These are phyloP conservation scores for Drosophila anomalata DNA, from an alignment of 2,888 invertebrate species.

Conservation along the genomic window DNA sequence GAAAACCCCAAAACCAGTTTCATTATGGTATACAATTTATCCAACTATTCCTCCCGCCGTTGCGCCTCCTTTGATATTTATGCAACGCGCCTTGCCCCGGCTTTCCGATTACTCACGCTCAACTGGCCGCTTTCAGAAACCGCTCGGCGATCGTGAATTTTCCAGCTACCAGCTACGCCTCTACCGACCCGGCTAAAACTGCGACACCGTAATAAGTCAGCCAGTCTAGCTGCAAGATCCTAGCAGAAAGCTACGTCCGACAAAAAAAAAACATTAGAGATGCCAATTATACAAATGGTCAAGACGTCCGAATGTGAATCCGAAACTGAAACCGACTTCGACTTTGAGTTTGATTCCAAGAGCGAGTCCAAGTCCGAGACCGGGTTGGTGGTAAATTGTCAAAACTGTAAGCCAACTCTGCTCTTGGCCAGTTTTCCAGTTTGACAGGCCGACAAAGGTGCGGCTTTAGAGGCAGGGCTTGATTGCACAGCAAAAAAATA, in stretches of 20 bases:
- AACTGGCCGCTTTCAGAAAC: conserved; percentile 58
- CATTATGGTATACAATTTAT: conserved; percentile 60
- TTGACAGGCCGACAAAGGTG: conserved; percentile 76
- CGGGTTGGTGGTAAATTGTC: conserved; percentile 72
- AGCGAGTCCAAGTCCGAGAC: conserved; percentile 1
- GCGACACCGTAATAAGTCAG: conserved; percentile 63
- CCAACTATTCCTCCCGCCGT: conserved; percentile 23
- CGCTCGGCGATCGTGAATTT: conserved; percentile 68
- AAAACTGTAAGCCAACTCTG: conserved; percentile 58
- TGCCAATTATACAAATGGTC: conserved; percentile 79
- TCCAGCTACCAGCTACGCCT: conserved; percentile 36
- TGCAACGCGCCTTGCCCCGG: conserved; percentile 71
- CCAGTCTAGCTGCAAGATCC: neutral
- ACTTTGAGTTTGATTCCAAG: conserved; percentile 20
- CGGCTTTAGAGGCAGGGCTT: conserved; percentile 56
- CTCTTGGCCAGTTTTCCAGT: conserved; percentile 53
- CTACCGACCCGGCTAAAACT: conserved; percentile 1
- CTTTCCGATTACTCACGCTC: conserved; percentile 79
- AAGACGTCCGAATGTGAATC: conserved; percentile 41
- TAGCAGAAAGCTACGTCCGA: conserved; percentile 30
- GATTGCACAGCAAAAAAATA: neutral
- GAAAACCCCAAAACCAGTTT: conserved; percentile 68
- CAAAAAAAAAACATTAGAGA: conserved; percentile 61
- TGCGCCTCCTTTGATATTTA: conserved; percentile 58
- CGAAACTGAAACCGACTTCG: conserved; percentile 16